Evolutionary conservation across 2,888 invertebrate genomes (phyloP).

Genomic region (Pollenia amentaria): DNA sequence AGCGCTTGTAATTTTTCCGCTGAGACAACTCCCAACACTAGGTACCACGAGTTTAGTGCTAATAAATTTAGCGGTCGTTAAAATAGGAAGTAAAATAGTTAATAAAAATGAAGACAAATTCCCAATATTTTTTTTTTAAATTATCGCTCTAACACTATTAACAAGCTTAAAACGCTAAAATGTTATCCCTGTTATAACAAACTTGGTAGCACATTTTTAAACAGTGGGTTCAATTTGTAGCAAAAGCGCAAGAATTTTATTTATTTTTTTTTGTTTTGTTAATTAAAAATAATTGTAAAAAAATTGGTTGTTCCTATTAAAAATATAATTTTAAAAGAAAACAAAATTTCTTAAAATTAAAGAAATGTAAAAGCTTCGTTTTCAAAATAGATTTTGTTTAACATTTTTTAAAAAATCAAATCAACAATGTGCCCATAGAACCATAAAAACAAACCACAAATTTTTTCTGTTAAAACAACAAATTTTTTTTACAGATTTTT

Average conservation of each 20-base stretch:
- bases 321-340: slow-evolving; percentile 51
- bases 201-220: slow-evolving; percentile 23
- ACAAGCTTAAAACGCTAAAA: too few relatives aligned
- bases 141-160: too few relatives aligned
- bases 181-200: neutral
- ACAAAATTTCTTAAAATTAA: slow-evolving; percentile 19
- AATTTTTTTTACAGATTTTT: slow-evolving; percentile 54
- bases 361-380: neutral
- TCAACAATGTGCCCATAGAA: slow-evolving; percentile 74
- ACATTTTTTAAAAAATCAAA: slow-evolving; percentile 50
- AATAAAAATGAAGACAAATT: too few relatives aligned
- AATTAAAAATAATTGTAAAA: slow-evolving; percentile 5
- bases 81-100: too few relatives aligned
- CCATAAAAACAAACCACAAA: slow-evolving; percentile 68
- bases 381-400: slow-evolving; percentile 60
- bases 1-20: too few relatives aligned
- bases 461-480: slow-evolving; percentile 68
- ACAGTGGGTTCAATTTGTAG: neutral
- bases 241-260: neutral
- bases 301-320: slow-evolving; percentile 69
- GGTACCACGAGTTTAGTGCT: too few relatives aligned
- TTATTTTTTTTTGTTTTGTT: slow-evolving; percentile 21
- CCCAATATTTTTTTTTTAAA: too few relatives aligned
- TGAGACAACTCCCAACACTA: too few relatives aligned
- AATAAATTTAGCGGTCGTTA: too few relatives aligned